Evolutionary conservation across 2,797 vertebrate species (phyloP), one percentile per base, ranked within the genome.

Genomic region (Lagocephalus sceleratus): DNA sequence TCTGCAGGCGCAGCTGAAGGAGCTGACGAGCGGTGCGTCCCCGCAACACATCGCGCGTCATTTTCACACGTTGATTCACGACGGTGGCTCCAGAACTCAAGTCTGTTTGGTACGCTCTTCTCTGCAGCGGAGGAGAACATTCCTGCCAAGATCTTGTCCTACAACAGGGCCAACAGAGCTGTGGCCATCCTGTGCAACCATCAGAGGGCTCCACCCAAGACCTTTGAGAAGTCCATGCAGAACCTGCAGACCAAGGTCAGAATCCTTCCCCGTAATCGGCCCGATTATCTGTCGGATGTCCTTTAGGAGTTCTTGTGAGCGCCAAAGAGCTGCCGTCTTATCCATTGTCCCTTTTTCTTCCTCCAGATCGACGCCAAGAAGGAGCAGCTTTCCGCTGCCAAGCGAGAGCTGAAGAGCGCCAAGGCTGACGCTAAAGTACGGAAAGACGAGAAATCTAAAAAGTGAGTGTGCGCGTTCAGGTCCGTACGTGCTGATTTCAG

Each of bases 121-220:
- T 35, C 83, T 76, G 11, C 62, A 98, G 95, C 83, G 53, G 95
- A 96, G 5, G 95, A 97, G 43, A 98, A 97, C 66, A 73, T 97
- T 84, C 90, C 95, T 59, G 96, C 95, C 10, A 99, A 98, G 90
- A 95, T 99, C 85, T 86, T 99, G 35, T 99, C 96, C 73, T 99
- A 99, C 63, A 99, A 99, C 82, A 92, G 96, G 86, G 96, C 96
- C 83, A 99, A 99, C 90, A 87, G 96, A 86, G 96, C 96, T 43
- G 96, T 99, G 83, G 96, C 96, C 63, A 97, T 99, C 78, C 89
- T 99, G 78, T 99, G 96, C 88, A 99, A 99, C 93, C 96, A 99
- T 89, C 96, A 99, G 91, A 94, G 96, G 80, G 96, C 96, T 58
- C 94, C 94, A 20, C 96, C 96, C 10, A 99, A 99, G 89, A 99